These are phyloP conservation scores for Lordiphosa fenestrarum DNA, from an alignment of 2,888 invertebrate species.

Conservation along the genomic window DNA sequence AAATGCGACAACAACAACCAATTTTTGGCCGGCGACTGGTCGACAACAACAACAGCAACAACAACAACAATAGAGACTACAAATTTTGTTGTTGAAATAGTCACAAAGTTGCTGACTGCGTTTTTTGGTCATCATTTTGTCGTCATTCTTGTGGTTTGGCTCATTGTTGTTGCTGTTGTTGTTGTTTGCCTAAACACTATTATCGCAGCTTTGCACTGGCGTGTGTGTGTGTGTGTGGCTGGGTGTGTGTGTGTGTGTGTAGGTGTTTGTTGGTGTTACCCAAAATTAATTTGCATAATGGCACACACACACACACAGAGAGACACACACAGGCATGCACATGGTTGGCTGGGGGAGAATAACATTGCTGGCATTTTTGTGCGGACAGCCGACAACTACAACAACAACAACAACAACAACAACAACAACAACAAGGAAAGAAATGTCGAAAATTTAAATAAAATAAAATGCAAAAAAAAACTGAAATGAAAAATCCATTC, in stretches of 20 bases:
- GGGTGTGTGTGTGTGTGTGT: conserved; percentile 13
- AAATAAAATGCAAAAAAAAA: conserved; percentile 28
- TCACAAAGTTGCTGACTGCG: conserved; percentile 71
- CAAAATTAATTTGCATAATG: conserved; percentile 71
- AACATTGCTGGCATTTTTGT: conserved; percentile 47
- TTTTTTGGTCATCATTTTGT: conserved; percentile 65
- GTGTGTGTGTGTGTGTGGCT: conserved; percentile 12
- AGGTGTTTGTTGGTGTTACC: conserved; percentile 54
- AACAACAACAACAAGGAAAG: conserved; percentile 23
- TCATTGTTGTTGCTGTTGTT: conserved; percentile 24
- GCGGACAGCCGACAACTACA: conserved; percentile 10
- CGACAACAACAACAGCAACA: background rate
- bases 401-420: conserved; percentile 20
- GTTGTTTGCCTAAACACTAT: conserved; percentile 32
- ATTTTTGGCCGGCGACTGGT: conserved; percentile 3
- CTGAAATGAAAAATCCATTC: background rate
- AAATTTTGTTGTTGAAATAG: conserved; percentile 56
- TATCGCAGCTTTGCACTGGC: conserved; percentile 19
- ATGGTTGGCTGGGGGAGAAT: background rate
- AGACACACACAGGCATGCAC: conserved; percentile 1
- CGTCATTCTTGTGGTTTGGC: conserved; percentile 62
- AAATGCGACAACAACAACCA: conserved; percentile 7
- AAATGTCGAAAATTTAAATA: conserved; percentile 34
- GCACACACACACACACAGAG: conserved; percentile 18
- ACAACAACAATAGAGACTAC: background rate